Evolutionary conservation across 2,888 invertebrate species (phyloP).

Genomic region (Carpatolechia fugitivella): DNA sequence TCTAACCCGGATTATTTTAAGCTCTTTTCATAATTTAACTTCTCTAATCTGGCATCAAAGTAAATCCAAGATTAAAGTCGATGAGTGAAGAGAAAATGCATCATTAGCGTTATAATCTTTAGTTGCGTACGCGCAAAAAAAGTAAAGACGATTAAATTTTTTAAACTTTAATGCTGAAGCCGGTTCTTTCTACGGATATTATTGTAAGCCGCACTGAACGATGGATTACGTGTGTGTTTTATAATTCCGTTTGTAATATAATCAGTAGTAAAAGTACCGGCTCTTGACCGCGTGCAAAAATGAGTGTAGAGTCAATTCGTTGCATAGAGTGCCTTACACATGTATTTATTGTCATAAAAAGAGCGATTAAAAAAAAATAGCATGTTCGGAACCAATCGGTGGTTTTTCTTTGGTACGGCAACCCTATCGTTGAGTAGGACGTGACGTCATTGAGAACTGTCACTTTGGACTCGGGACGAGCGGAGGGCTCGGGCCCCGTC

Average conservation of each 20-base stretch:
- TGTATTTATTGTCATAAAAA: too few species aligned
- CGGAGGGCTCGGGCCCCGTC: too few species aligned
- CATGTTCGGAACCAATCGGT: too few species aligned
- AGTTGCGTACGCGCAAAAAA: conserved; percentile 13
- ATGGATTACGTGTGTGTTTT: conserved; percentile 9
- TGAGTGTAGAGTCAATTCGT: too few species aligned
- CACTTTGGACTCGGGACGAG: too few species aligned
- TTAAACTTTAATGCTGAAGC: conserved; percentile 11
- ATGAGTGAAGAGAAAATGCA: conserved; percentile 15
- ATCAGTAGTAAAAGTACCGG: not conserved
- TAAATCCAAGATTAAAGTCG: conserved; percentile 6
- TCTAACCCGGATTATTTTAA: conserved; percentile 13
- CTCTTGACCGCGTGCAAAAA: too few species aligned
- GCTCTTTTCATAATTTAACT: conserved; percentile 11
- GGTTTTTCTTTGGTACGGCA: too few species aligned
- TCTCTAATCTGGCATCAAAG: conserved; percentile 11
- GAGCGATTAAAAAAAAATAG: too few species aligned
- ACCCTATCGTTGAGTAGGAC: too few species aligned
- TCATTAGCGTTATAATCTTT: conserved; percentile 7
- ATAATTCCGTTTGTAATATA: not conserved
- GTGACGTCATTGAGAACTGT: too few species aligned
- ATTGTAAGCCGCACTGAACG: conserved; percentile 7
- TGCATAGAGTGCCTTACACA: too few species aligned
- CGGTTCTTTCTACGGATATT: conserved; percentile 14
- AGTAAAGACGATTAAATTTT: conserved; percentile 14